Percentiles rank a stretch among this genome's conserved stretches.
Evolutionary conservation across 2,888 invertebrate genomes (phyloP).

Genomic region (Malacosoma neustria): DNA sequence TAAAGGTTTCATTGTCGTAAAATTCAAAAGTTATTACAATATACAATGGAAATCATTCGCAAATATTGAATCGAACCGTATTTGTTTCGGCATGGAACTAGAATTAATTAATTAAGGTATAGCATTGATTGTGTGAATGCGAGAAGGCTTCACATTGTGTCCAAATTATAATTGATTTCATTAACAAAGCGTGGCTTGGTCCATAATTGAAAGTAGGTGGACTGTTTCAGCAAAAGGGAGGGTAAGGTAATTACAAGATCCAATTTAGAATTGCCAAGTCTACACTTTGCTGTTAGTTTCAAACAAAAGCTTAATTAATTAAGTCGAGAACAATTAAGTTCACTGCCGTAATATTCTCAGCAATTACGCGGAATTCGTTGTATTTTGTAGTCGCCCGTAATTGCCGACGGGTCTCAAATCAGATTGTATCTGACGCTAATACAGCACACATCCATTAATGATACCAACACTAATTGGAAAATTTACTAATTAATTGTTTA

Average conservation of each 20-base stretch:
- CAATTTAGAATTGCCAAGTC: constrained; percentile 75
- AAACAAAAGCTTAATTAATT: constrained; percentile 76
- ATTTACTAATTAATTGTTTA: constrained; percentile 56
- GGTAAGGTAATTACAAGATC: constrained; percentile 74
- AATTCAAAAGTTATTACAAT: too few species aligned
- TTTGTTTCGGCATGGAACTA: constrained; percentile 23
- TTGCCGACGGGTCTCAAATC: constrained; percentile 61
- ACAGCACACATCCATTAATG: constrained; percentile 63
- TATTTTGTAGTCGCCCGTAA: constrained; percentile 68
- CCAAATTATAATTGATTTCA: constrained; percentile 68
- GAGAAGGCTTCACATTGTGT: constrained; percentile 51
- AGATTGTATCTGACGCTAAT: constrained; percentile 66
- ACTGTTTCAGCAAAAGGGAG: constrained; percentile 67
- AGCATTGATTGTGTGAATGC: constrained; percentile 36
- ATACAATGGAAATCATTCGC: too few species aligned
- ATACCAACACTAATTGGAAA: constrained; percentile 64
- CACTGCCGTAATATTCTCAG: constrained; percentile 72
- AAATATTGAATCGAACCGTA: background rate
- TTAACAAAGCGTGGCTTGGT: constrained; percentile 65
- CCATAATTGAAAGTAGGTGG: constrained; percentile 73
- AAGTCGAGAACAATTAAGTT: constrained; percentile 75
- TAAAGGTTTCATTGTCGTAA: too few species aligned
- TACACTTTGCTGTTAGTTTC: constrained; percentile 75
- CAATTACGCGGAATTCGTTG: constrained; percentile 70
- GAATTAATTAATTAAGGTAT: constrained; percentile 41